These are phyloP conservation scores for Allacma fusca DNA, from an alignment of 2,888 invertebrate species.

Conservation along the genomic window DNA sequence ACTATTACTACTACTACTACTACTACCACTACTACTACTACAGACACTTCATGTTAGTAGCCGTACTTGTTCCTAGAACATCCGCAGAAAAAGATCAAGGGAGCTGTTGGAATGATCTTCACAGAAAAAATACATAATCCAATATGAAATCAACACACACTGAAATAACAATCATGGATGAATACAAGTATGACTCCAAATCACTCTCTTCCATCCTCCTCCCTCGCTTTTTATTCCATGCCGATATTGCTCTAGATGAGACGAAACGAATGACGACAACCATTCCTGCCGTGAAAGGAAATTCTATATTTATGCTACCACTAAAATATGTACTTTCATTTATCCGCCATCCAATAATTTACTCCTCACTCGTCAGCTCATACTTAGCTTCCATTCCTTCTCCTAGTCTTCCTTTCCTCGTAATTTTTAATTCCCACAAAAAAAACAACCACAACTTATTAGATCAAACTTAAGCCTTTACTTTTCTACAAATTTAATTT, in stretches of 20 bases:
- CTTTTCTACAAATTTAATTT: not conserved
- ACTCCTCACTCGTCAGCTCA: constrained; percentile 2
- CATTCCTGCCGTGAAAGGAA: constrained; percentile 30
- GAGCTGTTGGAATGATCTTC: not conserved
- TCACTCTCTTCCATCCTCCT: constrained; percentile 11
- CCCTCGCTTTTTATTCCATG: constrained; percentile 19
- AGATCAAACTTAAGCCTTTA: not conserved
- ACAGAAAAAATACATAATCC: constrained; percentile 19
- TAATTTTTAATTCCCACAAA: not conserved
- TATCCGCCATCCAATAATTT: constrained; percentile 17
- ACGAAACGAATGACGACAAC: constrained; percentile 31
- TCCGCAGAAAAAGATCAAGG: not conserved
- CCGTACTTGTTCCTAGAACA: no score
- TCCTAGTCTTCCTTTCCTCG: not conserved
- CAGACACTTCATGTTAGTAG: no score
- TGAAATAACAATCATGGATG: constrained; percentile 38
- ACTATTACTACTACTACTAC: no score
- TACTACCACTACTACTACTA: no score
- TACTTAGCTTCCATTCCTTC: not conserved
- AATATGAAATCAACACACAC: constrained; percentile 41
- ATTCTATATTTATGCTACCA: constrained; percentile 20
- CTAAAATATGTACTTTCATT: constrained; percentile 13
- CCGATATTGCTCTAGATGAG: constrained; percentile 27
- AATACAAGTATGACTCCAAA: constrained; percentile 8
- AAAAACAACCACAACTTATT: not conserved